A percentile compares a stretch with the other conserved stretches of the same genome.
Conservation (phyloP, 2,888 invertebrate genomes). For the Acleris literana region DNA sequence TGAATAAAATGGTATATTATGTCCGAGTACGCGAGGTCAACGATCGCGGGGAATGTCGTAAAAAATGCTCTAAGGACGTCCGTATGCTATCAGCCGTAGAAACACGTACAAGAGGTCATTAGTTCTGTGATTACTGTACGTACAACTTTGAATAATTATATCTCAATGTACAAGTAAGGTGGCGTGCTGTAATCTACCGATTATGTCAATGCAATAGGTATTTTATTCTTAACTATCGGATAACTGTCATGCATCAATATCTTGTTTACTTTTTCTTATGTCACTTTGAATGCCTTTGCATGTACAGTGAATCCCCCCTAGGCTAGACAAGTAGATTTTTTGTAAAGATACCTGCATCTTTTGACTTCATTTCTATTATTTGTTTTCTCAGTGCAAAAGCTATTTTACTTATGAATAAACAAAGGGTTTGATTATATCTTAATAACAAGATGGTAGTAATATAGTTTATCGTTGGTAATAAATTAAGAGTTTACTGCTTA, state of each 20-base stretch:
- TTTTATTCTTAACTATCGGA: constrained; percentile 17
- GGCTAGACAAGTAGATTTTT: neutral
- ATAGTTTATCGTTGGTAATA: neutral
- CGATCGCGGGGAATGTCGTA: constrained; percentile 73
- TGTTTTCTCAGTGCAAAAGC: too few relatives aligned
- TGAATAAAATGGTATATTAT: constrained; percentile 70
- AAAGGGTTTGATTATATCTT: neutral
- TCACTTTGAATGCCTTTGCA: constrained; percentile 20
- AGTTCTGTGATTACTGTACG: constrained; percentile 55
- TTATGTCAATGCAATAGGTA: neutral
- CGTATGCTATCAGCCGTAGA: constrained; percentile 63
- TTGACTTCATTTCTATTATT: too few relatives aligned
- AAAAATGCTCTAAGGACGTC: constrained; percentile 78
- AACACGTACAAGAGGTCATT: constrained; percentile 59
- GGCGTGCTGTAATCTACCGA: constrained; percentile 8
- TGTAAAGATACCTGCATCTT: neutral
- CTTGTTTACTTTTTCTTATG: constrained; percentile 15
- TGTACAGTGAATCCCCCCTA: constrained; percentile 6
- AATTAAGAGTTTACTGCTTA: neutral
- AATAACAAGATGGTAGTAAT: neutral
- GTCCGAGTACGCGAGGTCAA: constrained; percentile 75
- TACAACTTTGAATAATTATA: constrained; percentile 44
- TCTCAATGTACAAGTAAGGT: constrained; percentile 14
- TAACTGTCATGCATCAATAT: constrained; percentile 16
- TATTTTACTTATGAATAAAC: neutral